Percentiles rank a stretch among this genome's conserved stretches.
phyloP scores from a whole-genome alignment of 2,888 invertebrate species.

The Trisateles emortualis region DNA sequence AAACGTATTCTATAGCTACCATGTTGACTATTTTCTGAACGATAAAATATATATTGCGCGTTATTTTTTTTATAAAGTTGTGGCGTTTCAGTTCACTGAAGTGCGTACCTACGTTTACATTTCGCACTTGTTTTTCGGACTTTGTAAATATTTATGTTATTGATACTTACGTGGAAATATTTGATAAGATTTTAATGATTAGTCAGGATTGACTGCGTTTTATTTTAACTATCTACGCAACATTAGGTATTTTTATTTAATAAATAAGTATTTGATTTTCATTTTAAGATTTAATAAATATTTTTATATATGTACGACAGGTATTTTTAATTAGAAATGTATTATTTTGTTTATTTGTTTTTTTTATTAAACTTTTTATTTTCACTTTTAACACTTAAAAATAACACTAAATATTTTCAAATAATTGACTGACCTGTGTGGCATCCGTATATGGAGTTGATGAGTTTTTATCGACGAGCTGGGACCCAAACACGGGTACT shows the following conservation, averaged over 20 bases:
- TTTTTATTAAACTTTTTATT: slow-evolving; percentile 11
- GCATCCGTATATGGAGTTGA: slow-evolving; percentile 99
- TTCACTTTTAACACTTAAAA: slow-evolving; percentile 30
- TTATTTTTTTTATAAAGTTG: slow-evolving; percentile 49
- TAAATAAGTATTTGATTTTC: too few relatives aligned
- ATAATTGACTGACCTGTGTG: slow-evolving; percentile 93
- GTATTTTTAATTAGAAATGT: background rate
- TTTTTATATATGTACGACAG: background rate
- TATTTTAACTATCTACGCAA: background rate
- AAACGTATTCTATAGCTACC: slow-evolving; percentile 58
- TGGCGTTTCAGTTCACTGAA: slow-evolving; percentile 28
- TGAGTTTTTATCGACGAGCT: slow-evolving; percentile 95
- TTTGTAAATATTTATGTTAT: slow-evolving; percentile 39
- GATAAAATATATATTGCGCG: slow-evolving; percentile 66
- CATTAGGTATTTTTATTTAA: background rate
- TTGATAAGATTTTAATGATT: slow-evolving; percentile 28
- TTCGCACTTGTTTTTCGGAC: slow-evolving; percentile 25
- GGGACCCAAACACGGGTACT: slow-evolving; percentile 94
- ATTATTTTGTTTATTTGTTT: background rate
- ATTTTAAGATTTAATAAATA: background rate
- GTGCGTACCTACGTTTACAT: slow-evolving; percentile 27
- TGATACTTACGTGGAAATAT: slow-evolving; percentile 19
- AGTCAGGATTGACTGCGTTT: background rate
- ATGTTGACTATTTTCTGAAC: slow-evolving; percentile 58
- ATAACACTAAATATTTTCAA: slow-evolving; percentile 15